Evolutionary conservation across 2,888 invertebrate species (phyloP).

Genomic region (Pyrrhosoma nymphula): DNA sequence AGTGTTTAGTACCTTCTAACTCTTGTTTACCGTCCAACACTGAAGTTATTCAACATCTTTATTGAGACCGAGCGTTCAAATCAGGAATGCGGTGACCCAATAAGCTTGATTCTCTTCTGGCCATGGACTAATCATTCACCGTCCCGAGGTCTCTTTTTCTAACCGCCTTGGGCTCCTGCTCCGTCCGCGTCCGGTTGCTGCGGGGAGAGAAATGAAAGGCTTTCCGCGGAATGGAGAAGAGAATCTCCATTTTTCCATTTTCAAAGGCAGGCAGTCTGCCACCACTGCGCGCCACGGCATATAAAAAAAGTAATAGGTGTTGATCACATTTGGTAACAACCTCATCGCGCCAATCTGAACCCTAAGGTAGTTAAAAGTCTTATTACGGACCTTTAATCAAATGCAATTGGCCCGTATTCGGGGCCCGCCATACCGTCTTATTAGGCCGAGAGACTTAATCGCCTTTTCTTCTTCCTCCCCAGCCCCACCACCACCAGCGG

Average conservation of each 20-base stretch:
- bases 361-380: slow-evolving; percentile 62
- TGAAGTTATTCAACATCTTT: background rate
- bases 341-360: slow-evolving; percentile 55
- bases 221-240: background rate
- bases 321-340: slow-evolving; percentile 53
- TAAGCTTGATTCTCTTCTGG: background rate
- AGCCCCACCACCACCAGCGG: background rate
- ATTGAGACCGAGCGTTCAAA: background rate
- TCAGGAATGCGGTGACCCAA: background rate
- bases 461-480: slow-evolving; percentile 52
- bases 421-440: slow-evolving; percentile 51
- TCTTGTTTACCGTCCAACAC: too few species aligned
- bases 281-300: background rate
- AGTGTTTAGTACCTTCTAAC: too few species aligned
- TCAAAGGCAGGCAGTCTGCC: background rate
- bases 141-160: background rate
- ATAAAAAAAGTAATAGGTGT: slow-evolving; percentile 41
- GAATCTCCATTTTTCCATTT: background rate
- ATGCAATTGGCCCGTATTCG: slow-evolving; percentile 64
- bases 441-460: slow-evolving; percentile 54
- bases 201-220: too few species aligned
- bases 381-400: slow-evolving; percentile 67
- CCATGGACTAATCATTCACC: background rate
- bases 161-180: background rate
- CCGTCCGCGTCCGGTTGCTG: background rate